Evolutionary conservation across 37 sponge, comb jelly and placozoan species (phyloP), one percentile per base, ranked within the genome.

Genomic region (Haliclona indistincta): DNA sequence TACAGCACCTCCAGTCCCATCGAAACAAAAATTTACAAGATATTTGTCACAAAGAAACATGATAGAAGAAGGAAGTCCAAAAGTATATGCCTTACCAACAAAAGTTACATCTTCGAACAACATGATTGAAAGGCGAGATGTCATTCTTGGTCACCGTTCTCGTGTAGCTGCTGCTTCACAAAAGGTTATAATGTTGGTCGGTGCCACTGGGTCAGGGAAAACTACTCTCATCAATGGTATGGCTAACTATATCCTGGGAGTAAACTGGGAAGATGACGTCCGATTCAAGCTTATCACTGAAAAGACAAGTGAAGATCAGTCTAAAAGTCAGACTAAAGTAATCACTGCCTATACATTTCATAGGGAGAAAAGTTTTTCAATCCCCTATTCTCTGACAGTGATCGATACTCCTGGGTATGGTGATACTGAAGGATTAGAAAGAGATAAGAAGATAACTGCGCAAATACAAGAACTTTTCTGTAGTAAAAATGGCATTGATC

Each of bases 341-440:
- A 84, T 84, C 66, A 84, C 73, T 11, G 85, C 86, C 1, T 87
- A 87, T 30, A 75, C 81, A 29, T 51, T 87, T 62, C 73, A 55
- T 22, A 32, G 13, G 40, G 55, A 65, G 54, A 28, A 47, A 22
- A 82, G 73, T 13, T 81, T 71, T 32, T 41, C 23, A 11, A 32
- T 87, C 68, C 52, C 22, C 10, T 47, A 76, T 45, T 52, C 77
- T 1, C 54, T 87, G 19, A 87, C 88, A 8, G 53, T 87, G 17
- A 76, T 87, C 54, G 88, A 87, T 30, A 81, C 88, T 2, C 88
- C 88, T 30, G 82, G 82, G 20, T 87, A 76, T 70, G 88, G 88
- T 49, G 82, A 87, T 33, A 62, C 77, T 28, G 22, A 29, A 3
- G 82, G 88, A 4, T 29, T 81, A 32, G 43, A 64, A 42, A 44